Conservation (phyloP, 2,888 invertebrate genomes). For the Drosophila mayaguana region DNA sequence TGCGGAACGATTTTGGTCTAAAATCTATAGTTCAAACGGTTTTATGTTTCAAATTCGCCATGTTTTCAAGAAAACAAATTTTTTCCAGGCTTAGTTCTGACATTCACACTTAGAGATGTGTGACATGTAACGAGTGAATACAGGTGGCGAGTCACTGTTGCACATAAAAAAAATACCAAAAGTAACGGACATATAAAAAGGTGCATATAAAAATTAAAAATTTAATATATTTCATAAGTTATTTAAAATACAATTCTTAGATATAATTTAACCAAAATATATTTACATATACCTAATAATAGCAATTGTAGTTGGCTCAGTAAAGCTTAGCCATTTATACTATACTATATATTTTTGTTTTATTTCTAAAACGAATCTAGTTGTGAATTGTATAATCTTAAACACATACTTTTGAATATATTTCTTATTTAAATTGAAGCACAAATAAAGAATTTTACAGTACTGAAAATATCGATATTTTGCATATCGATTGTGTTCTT, state of each 20-base stretch:
- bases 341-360: background rate
- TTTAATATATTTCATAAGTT: no score
- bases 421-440: background rate
- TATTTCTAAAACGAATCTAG: background rate
- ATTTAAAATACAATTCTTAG: no score
- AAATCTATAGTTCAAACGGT: constrained; percentile 27
- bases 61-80: constrained; percentile 71
- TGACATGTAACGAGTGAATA: constrained; percentile 25
- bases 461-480: constrained; percentile 28
- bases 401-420: background rate
- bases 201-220: no score
- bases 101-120: constrained; percentile 63
- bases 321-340: no score
- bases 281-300: no score
- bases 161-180: constrained; percentile 22
- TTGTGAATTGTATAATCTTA: background rate
- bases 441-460: constrained; percentile 22
- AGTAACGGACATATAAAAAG: background rate
- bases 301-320: no score
- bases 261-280: no score
- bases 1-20: constrained; percentile 24
- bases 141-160: constrained; percentile 31
- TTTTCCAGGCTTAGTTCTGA: constrained; percentile 62
- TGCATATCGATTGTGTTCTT: constrained; percentile 40
- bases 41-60: constrained; percentile 56